phyloP scores from a whole-genome alignment of 1,140 invertebrate species.

The Euglossa dilemma region DNA sequence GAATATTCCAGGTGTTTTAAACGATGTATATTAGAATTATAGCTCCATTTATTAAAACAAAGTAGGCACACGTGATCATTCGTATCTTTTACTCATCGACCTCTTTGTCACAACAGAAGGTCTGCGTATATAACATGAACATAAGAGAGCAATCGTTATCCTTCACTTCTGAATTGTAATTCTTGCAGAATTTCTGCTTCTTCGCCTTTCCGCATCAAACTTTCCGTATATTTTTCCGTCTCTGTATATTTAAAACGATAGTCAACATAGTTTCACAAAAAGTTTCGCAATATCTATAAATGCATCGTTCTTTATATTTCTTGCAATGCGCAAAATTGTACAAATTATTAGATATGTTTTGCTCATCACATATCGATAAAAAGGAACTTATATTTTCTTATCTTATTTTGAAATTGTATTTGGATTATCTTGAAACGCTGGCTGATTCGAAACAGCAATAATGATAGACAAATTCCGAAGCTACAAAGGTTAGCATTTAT shows the following conservation, averaged over 20 bases:
- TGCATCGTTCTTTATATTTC: background rate
- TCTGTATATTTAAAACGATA: background rate
- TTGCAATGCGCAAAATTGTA: too few relatives aligned
- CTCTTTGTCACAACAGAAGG: background rate
- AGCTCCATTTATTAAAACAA: background rate
- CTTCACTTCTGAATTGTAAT: background rate
- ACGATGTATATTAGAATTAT: background rate
- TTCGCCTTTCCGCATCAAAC: background rate
- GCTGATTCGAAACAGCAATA: background rate
- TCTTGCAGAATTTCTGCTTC: background rate
- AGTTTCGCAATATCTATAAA: background rate
- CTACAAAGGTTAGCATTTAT: background rate
- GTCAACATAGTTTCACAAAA: background rate
- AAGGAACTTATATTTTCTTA: background rate
- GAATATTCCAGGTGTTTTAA: background rate
- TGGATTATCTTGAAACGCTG: background rate
- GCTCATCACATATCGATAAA: background rate
- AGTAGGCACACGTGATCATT: too few relatives aligned
- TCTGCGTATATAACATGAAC: background rate
- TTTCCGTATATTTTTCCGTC: background rate
- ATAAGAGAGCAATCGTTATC: slow-evolving; percentile 12
- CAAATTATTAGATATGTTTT: background rate
- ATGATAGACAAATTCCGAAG: background rate
- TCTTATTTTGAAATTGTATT: background rate
- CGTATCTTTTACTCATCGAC: too few relatives aligned